phyloP scores from a whole-genome alignment of 2,113 vertebrate genomes.

The Papio anubis region DNA sequence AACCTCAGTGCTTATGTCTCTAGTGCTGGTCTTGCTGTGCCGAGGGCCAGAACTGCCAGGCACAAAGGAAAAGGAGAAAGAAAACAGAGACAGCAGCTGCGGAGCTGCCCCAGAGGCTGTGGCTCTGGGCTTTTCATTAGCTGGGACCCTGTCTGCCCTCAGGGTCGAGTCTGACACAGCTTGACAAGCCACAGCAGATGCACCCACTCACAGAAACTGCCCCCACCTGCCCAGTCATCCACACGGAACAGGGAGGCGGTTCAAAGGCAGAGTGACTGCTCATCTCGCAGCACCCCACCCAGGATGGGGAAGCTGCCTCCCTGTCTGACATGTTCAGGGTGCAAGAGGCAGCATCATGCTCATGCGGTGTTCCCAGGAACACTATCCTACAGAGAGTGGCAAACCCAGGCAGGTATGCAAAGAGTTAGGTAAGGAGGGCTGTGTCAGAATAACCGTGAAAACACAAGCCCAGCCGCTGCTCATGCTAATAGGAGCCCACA shows the following conservation, averaged over 20 bases:
- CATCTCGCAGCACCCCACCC: not conserved
- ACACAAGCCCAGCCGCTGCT: not conserved
- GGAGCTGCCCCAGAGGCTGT: not conserved
- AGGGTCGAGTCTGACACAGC: not conserved
- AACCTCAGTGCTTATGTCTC: not conserved
- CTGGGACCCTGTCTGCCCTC: not conserved
- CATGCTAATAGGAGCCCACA: not conserved
- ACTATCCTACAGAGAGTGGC: no score
- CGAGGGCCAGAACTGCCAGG: not conserved
- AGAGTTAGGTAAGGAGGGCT: not conserved
- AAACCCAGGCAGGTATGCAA: not conserved
- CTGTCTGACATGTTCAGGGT: not conserved
- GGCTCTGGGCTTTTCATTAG: not conserved
- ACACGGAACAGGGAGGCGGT: not conserved
- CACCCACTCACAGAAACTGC: not conserved
- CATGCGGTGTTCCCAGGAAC: not conserved
- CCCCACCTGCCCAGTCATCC: not conserved
- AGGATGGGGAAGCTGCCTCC: not conserved
- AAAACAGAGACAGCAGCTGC: not conserved
- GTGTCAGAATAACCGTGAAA: accelerated
- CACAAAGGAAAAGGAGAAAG: accelerated
- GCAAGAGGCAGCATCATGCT: not conserved
- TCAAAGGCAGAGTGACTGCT: not conserved
- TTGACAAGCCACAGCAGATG: conserved; percentile 47
- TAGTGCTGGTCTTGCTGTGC: not conserved